Conservation (phyloP, 2,888 invertebrate genomes). For the Parnassius glacialis region DNA sequence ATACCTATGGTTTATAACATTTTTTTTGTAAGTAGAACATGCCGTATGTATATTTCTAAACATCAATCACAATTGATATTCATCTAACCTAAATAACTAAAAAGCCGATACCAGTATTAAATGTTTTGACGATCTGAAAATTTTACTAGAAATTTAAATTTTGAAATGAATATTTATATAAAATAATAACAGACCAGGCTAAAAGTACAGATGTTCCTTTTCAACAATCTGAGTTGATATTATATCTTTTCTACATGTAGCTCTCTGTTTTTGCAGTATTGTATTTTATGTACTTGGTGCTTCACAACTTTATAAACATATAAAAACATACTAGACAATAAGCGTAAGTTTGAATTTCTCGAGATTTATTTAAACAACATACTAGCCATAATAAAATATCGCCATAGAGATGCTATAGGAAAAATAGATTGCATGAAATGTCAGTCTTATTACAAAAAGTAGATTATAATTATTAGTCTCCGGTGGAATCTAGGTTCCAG, state of each 20-base stretch:
- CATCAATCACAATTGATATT: no score
- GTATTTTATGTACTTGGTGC: constrained; percentile 11
- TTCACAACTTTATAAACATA: constrained; percentile 13
- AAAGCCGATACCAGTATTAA: no score
- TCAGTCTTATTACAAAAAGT: no score
- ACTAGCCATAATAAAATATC: not conserved
- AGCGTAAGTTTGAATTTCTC: not conserved
- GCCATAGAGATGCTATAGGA: not conserved
- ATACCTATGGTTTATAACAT: no score
- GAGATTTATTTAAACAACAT: not conserved
- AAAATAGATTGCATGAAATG: no score
- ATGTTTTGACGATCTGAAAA: no score
- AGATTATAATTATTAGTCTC: no score
- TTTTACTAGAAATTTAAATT: not conserved
- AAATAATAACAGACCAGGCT: not conserved
- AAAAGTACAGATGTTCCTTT: constrained; percentile 6
- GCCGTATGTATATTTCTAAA: no score
- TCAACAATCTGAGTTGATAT: constrained; percentile 3
- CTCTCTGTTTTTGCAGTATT: constrained; percentile 23
- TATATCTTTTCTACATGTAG: constrained; percentile 33
- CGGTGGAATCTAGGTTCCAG: no score
- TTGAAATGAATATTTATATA: constrained; percentile 1
- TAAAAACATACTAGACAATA: constrained; percentile 8
- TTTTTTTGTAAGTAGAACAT: no score
- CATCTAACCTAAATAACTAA: no score